These are phyloP conservation scores for Palythoa grandis DNA, from an alignment of 92 coral and sea anemone species.

Conservation along the genomic window DNA sequence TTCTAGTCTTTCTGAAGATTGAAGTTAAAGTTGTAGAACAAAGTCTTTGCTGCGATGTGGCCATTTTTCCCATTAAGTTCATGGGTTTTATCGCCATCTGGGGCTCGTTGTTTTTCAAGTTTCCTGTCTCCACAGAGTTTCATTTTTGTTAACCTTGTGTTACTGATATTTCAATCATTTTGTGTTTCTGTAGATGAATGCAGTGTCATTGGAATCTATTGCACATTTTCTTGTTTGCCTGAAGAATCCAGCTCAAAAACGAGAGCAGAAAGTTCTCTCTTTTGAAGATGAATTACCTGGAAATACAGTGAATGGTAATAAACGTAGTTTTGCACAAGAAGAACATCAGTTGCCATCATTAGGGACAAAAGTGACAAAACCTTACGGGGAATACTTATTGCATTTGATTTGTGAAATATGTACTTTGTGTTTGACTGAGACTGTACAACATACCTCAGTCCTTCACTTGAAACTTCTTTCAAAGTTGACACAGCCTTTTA, in stretches of 20 bases:
- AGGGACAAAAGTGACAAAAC: conserved; percentile 43
- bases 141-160: not conserved
- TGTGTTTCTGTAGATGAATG: conserved; percentile 48
- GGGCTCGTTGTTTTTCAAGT: too few relatives aligned
- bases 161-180: not conserved
- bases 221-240: conserved; percentile 67
- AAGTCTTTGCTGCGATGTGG: too few relatives aligned
- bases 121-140: too few relatives aligned
- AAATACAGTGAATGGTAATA: not conserved
- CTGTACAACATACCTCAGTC: conserved; percentile 46
- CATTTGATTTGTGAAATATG: conserved; percentile 62
- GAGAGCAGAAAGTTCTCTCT: conserved; percentile 67
- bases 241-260: conserved; percentile 52
- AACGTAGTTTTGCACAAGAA: not conserved
- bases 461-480: conserved; percentile 69
- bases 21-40: too few relatives aligned
- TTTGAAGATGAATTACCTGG: conserved; percentile 8
- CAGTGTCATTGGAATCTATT: conserved; percentile 40
- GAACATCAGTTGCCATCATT: not conserved
- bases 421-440: conserved; percentile 56
- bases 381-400: conserved; percentile 75
- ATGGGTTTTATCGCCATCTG: too few relatives aligned
- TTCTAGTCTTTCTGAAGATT: too few relatives aligned
- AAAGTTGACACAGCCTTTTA: conserved; percentile 66
- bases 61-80: too few relatives aligned